These are phyloP conservation scores for Mustela lutreola DNA, from an alignment of 2,113 vertebrate genomes.

Conservation along the genomic window DNA sequence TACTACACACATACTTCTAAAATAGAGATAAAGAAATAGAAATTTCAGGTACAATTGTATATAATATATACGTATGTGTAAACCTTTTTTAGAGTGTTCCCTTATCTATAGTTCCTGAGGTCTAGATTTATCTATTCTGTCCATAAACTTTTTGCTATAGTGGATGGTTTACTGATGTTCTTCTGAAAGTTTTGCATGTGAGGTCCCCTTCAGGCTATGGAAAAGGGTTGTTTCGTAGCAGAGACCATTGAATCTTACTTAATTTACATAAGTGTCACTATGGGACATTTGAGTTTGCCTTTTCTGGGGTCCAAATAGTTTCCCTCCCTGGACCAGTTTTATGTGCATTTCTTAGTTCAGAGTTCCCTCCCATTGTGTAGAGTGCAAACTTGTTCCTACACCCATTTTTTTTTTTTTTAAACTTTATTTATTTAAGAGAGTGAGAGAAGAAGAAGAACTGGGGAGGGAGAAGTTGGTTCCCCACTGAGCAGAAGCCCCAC, in stretches of 20 bases:
- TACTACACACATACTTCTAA: neutral
- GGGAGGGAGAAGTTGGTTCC: no score
- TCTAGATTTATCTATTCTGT: neutral
- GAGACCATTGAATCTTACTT: neutral
- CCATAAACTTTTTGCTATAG: neutral
- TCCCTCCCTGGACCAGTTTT: neutral
- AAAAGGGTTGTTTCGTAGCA: neutral
- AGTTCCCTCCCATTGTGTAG: neutral
- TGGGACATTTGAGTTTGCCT: neutral
- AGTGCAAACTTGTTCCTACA: neutral
- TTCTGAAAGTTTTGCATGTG: neutral
- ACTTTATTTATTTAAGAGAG: no score
- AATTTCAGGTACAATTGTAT: neutral
- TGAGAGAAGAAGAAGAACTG: no score
- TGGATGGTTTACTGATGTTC: neutral
- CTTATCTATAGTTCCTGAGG: neutral
- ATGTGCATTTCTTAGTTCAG: neutral
- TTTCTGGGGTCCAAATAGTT: neutral
- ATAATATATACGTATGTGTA: neutral
- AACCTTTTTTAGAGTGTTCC: neutral
- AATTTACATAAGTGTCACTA: neutral
- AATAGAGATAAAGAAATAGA: neutral
- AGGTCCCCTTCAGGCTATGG: neutral
- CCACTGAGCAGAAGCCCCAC: no score
- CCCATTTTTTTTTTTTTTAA: neutral